Conservation (phyloP, 2,888 invertebrate genomes). For the Diadromus collaris region DNA sequence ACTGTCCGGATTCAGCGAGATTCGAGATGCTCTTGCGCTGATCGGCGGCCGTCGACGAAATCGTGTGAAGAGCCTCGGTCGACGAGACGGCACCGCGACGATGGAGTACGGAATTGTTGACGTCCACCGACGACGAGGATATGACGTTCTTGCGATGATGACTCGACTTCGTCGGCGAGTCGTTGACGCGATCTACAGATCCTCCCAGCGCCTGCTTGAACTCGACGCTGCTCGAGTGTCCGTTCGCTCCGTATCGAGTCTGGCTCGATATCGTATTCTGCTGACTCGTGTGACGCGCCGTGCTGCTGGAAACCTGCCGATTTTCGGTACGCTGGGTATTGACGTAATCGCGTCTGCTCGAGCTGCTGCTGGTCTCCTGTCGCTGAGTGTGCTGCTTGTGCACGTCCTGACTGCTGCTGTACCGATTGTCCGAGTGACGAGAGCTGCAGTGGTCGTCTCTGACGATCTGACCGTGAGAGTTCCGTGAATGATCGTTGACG, state of each 20-base stretch:
- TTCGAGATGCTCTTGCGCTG: slow-evolving; percentile 91
- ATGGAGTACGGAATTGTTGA: slow-evolving; percentile 89
- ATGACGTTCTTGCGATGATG: slow-evolving; percentile 90
- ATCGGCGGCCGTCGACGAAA: slow-evolving; percentile 87
- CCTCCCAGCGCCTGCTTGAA: slow-evolving; percentile 81
- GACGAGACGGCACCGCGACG: slow-evolving; percentile 86
- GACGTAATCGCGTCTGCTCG: slow-evolving; percentile 71
- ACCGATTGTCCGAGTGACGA: slow-evolving; percentile 64
- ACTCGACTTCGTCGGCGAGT: slow-evolving; percentile 67
- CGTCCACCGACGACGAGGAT: slow-evolving; percentile 86
- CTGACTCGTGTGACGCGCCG: slow-evolving; percentile 73
- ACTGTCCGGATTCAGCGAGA: slow-evolving; percentile 87
- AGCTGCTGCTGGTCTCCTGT: slow-evolving; percentile 44
- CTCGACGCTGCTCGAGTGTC: slow-evolving; percentile 81
- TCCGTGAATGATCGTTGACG: slow-evolving; percentile 52
- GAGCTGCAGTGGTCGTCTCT: slow-evolving; percentile 58
- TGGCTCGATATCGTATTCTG: slow-evolving; percentile 80
- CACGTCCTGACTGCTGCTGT: slow-evolving; percentile 59
- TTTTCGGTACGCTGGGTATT: slow-evolving; percentile 70
- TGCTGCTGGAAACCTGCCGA: slow-evolving; percentile 58
- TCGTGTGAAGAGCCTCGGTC: slow-evolving; percentile 88
- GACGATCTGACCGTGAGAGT: slow-evolving; percentile 46
- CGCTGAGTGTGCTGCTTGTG: slow-evolving; percentile 55
- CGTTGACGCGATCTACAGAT: slow-evolving; percentile 61
- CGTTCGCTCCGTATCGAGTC: slow-evolving; percentile 74